Percentiles rank a stretch among this genome's conserved stretches.
These are phyloP conservation scores for Hybos culiciformis DNA, from an alignment of 2,888 invertebrate species.

Conservation along the genomic window DNA sequence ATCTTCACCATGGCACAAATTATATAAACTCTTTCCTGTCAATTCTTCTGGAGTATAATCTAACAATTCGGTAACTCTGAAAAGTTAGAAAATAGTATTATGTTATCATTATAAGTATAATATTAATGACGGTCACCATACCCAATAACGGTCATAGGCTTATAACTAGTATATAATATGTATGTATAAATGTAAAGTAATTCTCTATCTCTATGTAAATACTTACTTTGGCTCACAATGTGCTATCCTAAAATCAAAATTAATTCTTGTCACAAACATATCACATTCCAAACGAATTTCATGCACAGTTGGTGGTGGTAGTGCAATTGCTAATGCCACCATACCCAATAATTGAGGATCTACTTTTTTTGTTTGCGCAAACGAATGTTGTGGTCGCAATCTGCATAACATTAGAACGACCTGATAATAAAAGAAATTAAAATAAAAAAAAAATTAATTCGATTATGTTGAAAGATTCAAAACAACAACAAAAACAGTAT, in stretches of 20 bases:
- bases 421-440: slow-evolving; percentile 44
- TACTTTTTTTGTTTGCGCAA: slow-evolving; percentile 77
- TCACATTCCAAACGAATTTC: slow-evolving; percentile 90
- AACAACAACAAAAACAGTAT: no score
- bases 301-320: slow-evolving; percentile 93
- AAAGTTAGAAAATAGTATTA: slow-evolving; percentile 14
- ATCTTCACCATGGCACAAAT: slow-evolving; percentile 91
- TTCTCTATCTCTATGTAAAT: no score
- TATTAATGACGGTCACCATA: no score
- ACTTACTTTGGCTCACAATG: slow-evolving; percentile 91
- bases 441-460: slow-evolving; percentile 8
- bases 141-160: no score
- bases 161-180: no score
- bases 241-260: slow-evolving; percentile 90
- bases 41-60: slow-evolving; percentile 90
- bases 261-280: slow-evolving; percentile 93
- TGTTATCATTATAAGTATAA: neutral
- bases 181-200: slow-evolving; percentile 10
- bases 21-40: slow-evolving; percentile 85
- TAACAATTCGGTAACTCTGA: slow-evolving; percentile 79
- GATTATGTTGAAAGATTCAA: neutral
- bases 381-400: slow-evolving; percentile 83
- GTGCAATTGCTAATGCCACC: slow-evolving; percentile 89
- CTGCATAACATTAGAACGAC: slow-evolving; percentile 86
- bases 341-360: slow-evolving; percentile 80